Evolutionary conservation across 2,113 vertebrate genomes (phyloP), one percentile per base, ranked within the genome.

Genomic region (Gavia stellata): DNA sequence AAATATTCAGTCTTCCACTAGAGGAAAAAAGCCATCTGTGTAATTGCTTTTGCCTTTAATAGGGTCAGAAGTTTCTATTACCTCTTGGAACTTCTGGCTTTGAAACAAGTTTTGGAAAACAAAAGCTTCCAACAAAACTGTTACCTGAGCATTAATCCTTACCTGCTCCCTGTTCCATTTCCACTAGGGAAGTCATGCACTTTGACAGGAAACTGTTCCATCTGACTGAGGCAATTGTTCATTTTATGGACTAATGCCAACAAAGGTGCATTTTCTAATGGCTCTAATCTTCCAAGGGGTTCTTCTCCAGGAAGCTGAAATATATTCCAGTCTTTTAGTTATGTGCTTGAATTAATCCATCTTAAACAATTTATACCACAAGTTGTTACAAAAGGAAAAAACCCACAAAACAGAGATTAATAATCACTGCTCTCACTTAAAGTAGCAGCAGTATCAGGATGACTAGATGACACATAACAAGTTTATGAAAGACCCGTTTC

Each of bases 171-270:
- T 40, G 99, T 99, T 92, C 99, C 99, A 74, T 99, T 99, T 73
- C 99, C 99, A 97, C 99, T 99, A 68, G 99, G 99, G 71, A 99
- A 99, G 97, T 99, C 99, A 73, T 99, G 99, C 49, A 99, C 99
- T 98, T 99, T 99, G 92, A 99, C 99, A 89, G 99, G 99, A 96
- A 99, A 99, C 88, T 99, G 99, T 77, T 99, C 99, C 99, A 99
- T 99, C 96, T 99, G 99, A 97, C 99, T 99, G 89, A 99, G 98
- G 96, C 99, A 99, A 97, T 99, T 99, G 98, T 99, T 99, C 99
- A 99, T 99, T 97, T 99, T 99, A 98, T 99, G 99, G 97, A 99
- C 99, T 94, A 99, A 98, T 5, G 99, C 98, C 96, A 99, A 95
- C 87, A 99, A 99, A 72, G 99, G 98, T 59, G 98, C 98, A 55